Percentiles rank a stretch among this genome's conserved stretches.
phyloP scores from a whole-genome alignment of 1,140 invertebrate genomes.

The Hormaphis cornu region DNA sequence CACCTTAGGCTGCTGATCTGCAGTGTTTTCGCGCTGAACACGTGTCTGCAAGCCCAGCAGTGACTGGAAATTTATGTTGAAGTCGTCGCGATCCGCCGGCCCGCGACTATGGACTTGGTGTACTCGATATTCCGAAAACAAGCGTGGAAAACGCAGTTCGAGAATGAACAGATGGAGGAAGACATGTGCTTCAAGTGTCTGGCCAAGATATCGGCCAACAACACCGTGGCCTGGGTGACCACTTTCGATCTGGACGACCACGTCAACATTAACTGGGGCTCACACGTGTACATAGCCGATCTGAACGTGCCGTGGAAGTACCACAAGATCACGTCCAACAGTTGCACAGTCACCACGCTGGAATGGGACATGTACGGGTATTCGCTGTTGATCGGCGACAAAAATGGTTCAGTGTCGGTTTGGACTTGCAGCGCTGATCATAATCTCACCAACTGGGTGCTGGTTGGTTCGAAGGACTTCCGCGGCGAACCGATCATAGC shows the following conservation, averaged over 20 bases:
- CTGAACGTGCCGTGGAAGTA: constrained; percentile 75
- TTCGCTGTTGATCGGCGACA: constrained; percentile 64
- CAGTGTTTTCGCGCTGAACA: not conserved
- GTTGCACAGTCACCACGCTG: constrained; percentile 57
- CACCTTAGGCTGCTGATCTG: too few relatives aligned
- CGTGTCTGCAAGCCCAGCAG: not conserved
- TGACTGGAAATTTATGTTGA: not conserved
- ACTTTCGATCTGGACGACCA: constrained; percentile 57
- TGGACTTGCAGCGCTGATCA: constrained; percentile 63
- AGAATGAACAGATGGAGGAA: constrained; percentile 33
- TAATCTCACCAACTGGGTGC: constrained; percentile 65
- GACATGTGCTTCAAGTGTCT: constrained; percentile 44
- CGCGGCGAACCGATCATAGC: constrained; percentile 69
- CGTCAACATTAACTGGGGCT: constrained; percentile 57
- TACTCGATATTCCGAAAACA: constrained; percentile 31
- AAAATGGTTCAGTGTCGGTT: constrained; percentile 62
- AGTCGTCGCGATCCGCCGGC: not conserved
- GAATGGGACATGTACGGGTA: constrained; percentile 78
- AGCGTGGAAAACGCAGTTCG: constrained; percentile 28
- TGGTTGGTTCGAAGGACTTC: constrained; percentile 43
- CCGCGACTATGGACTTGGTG: constrained; percentile 23
- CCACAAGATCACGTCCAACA: constrained; percentile 52
- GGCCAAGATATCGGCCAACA: constrained; percentile 59
- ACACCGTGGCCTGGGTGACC: constrained; percentile 72
- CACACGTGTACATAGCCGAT: constrained; percentile 77